Conservation (phyloP, 1,140 invertebrate genomes). For the Sycophila sp. region DNA sequence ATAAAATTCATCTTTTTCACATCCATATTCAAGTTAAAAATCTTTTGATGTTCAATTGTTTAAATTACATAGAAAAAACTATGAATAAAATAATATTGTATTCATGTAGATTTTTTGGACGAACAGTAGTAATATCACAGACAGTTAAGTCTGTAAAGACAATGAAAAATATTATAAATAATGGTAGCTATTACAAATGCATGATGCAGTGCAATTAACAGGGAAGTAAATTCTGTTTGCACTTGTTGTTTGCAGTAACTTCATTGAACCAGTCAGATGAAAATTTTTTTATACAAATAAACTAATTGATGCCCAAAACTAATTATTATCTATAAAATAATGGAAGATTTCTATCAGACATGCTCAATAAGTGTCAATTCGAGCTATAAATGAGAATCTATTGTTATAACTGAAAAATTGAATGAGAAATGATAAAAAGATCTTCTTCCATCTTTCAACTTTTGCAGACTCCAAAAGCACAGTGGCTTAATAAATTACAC, state of each 20-base stretch:
- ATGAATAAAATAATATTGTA: neutral
- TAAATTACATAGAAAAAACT: neutral
- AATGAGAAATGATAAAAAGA: neutral
- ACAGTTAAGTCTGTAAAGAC: constrained; percentile 16
- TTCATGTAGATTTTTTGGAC: neutral
- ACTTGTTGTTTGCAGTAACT: neutral
- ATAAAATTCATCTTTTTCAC: neutral
- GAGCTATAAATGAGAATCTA: neutral
- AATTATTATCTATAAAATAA: constrained; percentile 17
- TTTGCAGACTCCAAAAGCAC: neutral
- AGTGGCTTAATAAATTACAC: constrained; percentile 14
- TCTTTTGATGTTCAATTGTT: neutral
- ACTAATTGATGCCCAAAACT: neutral
- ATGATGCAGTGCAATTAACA: neutral
- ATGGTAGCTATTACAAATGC: neutral
- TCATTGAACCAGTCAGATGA: constrained; percentile 1
- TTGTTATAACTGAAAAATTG: neutral
- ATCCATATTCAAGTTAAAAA: neutral
- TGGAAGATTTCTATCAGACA: constrained; percentile 33
- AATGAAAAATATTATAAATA: neutral
- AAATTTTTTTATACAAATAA: constrained; percentile 4
- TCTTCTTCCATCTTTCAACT: neutral
- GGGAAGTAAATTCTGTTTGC: constrained; percentile 12
- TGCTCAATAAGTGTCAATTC: constrained; percentile 2
- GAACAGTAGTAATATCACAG: constrained; percentile 21